Percentiles rank a stretch among this genome's conserved stretches.
Conservation (phyloP, 2,113 vertebrate genomes). For the Probosciger aterrimus region DNA sequence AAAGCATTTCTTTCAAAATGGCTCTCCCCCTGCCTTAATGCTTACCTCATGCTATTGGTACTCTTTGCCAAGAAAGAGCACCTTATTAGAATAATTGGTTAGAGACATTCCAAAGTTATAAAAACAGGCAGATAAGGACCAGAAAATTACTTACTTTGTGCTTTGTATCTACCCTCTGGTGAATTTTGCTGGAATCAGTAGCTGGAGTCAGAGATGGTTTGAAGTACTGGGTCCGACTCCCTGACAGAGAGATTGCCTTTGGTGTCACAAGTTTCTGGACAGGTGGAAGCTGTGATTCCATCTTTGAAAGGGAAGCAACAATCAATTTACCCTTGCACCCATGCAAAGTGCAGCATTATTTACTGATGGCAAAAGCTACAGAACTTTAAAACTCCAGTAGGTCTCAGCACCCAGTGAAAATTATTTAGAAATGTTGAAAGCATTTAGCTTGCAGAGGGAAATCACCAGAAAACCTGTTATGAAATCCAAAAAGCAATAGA, state of each 20-base stretch:
- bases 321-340: neutral
- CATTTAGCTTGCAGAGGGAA: neutral
- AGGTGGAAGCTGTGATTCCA: constrained; percentile 84
- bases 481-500: neutral
- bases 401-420: neutral
- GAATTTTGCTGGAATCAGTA: constrained; percentile 70
- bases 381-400: neutral
- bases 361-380: neutral
- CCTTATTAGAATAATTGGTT: neutral
- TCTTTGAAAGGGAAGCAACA: constrained; percentile 73
- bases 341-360: neutral
- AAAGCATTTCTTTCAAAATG: neutral
- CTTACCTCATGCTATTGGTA: neutral
- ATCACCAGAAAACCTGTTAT: neutral
- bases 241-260: constrained; percentile 72
- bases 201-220: constrained; percentile 87
- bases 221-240: constrained; percentile 84
- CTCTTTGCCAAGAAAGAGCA: neutral
- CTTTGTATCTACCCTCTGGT: constrained; percentile 75
- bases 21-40: neutral
- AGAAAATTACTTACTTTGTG: constrained; percentile 69
- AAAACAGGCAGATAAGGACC: neutral
- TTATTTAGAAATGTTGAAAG: neutral
- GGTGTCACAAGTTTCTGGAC: constrained; percentile 89
- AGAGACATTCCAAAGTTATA: neutral